A percentile compares a stretch with the other conserved stretches of the same genome.
Conservation (phyloP, 2,797 vertebrate genomes). For the Pristis pectinata region DNA sequence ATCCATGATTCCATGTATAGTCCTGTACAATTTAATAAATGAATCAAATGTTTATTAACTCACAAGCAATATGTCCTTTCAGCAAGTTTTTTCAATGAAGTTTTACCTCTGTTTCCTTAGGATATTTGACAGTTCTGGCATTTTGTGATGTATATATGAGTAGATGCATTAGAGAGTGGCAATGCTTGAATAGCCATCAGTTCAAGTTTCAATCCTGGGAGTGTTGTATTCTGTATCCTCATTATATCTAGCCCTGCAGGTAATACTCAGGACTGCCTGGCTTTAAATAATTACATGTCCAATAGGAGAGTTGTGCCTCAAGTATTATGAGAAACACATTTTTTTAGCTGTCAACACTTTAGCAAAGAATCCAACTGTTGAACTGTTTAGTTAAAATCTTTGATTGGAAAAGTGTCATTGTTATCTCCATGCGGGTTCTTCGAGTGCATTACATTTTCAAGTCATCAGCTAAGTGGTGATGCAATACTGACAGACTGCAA, state of each 20-base stretch:
- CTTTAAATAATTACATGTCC: slow-evolving; percentile 48
- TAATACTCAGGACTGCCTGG: slow-evolving; percentile 46
- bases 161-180: slow-evolving; percentile 53
- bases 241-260: slow-evolving; percentile 56
- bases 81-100: slow-evolving; percentile 50
- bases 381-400: slow-evolving; percentile 8
- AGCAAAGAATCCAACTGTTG: background rate
- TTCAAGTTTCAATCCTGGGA: slow-evolving; percentile 52
- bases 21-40: background rate
- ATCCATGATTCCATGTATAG: background rate
- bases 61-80: slow-evolving; percentile 41
- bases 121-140: slow-evolving; percentile 55
- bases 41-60: slow-evolving; percentile 25
- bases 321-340: background rate
- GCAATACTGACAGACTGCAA: background rate
- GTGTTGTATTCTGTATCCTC: slow-evolving; percentile 48
- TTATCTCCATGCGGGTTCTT: too few relatives aligned
- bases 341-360: background rate
- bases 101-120: slow-evolving; percentile 49
- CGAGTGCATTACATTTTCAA: too few relatives aligned
- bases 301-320: background rate
- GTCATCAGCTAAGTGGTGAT: background rate
- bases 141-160: slow-evolving; percentile 53
- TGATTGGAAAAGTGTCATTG: background rate
- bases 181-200: slow-evolving; percentile 51